These are phyloP conservation scores for Orthosia gothica DNA, from an alignment of 2,888 invertebrate genomes.

Conservation along the genomic window DNA sequence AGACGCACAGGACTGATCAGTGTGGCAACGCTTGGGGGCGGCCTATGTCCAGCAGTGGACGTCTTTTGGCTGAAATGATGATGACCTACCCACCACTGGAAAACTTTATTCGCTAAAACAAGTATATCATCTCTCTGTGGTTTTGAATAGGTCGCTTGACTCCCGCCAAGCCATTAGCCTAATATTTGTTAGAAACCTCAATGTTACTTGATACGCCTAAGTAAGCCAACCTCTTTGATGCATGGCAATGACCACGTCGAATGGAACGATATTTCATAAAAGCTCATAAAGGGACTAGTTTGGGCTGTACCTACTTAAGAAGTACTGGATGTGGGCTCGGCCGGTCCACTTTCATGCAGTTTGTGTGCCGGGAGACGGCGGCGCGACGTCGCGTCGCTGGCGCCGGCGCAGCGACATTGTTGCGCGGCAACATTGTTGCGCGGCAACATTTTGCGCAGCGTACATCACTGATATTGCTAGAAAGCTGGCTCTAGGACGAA, in stretches of 20 bases:
- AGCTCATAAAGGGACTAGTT: constrained; percentile 69
- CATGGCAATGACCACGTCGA: constrained; percentile 27
- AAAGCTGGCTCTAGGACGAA: constrained; percentile 80
- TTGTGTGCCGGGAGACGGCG: constrained; percentile 75
- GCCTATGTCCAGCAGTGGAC: too few species aligned
- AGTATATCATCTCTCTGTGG: constrained; percentile 12
- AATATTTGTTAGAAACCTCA: constrained; percentile 46
- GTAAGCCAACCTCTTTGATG: constrained; percentile 37
- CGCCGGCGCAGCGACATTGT: constrained; percentile 66
- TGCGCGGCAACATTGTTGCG: constrained; percentile 75
- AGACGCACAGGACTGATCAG: too few species aligned
- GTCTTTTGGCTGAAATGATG: too few species aligned
- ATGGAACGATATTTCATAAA: constrained; percentile 60
- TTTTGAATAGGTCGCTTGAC: constrained; percentile 4
- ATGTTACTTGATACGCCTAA: constrained; percentile 34
- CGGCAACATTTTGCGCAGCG: constrained; percentile 74
- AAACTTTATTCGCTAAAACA: constrained; percentile 20
- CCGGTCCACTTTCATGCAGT: constrained; percentile 84
- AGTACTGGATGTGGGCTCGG: constrained; percentile 70
- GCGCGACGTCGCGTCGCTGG: constrained; percentile 10
- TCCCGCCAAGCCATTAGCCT: constrained; percentile 12
- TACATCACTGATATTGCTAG: constrained; percentile 84
- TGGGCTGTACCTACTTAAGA: constrained; percentile 59
- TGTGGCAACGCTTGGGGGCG: too few species aligned
- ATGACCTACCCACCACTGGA: background rate